Percentiles rank a stretch among this genome's conserved stretches.
These are phyloP conservation scores for Cosmia pyralina DNA, from an alignment of 2,888 invertebrate genomes.

Conservation along the genomic window DNA sequence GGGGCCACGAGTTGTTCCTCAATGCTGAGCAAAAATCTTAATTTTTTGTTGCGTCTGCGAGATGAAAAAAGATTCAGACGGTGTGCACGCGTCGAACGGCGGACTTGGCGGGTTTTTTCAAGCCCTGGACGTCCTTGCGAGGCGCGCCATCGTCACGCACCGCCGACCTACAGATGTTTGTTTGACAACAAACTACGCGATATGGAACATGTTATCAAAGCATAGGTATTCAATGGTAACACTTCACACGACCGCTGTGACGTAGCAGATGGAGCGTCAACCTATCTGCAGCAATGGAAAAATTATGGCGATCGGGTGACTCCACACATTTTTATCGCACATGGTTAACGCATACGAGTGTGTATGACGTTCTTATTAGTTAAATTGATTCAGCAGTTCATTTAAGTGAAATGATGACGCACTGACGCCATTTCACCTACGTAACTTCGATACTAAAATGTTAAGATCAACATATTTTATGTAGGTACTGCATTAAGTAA, in stretches of 20 bases:
- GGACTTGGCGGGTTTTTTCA: constrained; percentile 69
- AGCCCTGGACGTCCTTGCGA: constrained; percentile 79
- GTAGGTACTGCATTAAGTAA: constrained; percentile 25
- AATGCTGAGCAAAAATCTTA: constrained; percentile 61
- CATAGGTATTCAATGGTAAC: constrained; percentile 61
- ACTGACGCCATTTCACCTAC: constrained; percentile 56
- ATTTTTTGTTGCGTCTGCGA: constrained; percentile 64
- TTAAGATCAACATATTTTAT: constrained; percentile 14
- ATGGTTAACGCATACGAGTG: constrained; percentile 48
- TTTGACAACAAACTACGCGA: constrained; percentile 82
- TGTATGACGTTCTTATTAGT: constrained; percentile 69
- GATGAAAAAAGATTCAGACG: constrained; percentile 71
- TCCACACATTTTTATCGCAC: constrained; percentile 53
- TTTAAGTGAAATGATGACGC: constrained; percentile 67
- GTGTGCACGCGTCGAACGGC: constrained; percentile 64
- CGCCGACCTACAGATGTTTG: constrained; percentile 79
- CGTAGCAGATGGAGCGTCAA: constrained; percentile 44
- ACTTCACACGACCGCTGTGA: constrained; percentile 53
- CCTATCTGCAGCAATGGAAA: constrained; percentile 56
- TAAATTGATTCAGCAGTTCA: constrained; percentile 70
- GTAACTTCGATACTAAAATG: constrained; percentile 14
- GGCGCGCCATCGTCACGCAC: constrained; percentile 81
- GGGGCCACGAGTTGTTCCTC: constrained; percentile 67
- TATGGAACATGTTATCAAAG: constrained; percentile 69
- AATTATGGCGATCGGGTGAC: constrained; percentile 54